Evolutionary conservation across 2,113 vertebrate species (phyloP).

Genomic region (Xerus inauris): DNA sequence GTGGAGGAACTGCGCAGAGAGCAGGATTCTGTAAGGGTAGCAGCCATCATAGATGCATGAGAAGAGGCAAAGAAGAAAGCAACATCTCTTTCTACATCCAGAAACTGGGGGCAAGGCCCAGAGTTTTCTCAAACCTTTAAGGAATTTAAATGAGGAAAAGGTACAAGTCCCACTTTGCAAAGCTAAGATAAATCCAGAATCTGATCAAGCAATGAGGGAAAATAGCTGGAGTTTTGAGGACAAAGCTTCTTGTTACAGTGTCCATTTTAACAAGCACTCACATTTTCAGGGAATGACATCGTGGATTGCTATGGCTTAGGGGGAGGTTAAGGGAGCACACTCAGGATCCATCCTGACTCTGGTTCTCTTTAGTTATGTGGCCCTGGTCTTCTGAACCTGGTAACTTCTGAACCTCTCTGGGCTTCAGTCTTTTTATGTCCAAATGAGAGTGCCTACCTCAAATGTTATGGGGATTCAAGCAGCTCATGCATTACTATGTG

Average conservation of each 20-base stretch:
- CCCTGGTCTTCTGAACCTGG: neutral
- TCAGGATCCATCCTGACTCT: neutral
- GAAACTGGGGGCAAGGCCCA: neutral
- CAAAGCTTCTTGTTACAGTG: neutral
- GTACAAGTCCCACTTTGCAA: neutral
- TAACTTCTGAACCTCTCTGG: neutral
- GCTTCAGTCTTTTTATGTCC: neutral
- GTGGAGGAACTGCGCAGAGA: neutral
- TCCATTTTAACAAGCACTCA: neutral
- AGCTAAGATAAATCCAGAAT: neutral
- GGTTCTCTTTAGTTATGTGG: neutral
- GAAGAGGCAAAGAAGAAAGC: neutral
- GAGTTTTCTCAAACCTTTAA: neutral
- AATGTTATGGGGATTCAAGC: neutral
- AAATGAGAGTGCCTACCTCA: neutral
- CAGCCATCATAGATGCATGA: rapidly evolving
- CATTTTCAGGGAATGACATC: neutral
- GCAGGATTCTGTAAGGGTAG: neutral
- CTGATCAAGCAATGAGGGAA: neutral
- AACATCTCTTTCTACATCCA: neutral
- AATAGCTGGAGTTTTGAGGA: neutral
- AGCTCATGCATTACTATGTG: neutral
- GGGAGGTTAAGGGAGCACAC: too few species aligned
- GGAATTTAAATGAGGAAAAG: neutral
- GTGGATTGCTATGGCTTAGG: neutral